These are phyloP conservation scores for Octomys mimax DNA, from an alignment of 2,797 vertebrate species.

Conservation along the genomic window DNA sequence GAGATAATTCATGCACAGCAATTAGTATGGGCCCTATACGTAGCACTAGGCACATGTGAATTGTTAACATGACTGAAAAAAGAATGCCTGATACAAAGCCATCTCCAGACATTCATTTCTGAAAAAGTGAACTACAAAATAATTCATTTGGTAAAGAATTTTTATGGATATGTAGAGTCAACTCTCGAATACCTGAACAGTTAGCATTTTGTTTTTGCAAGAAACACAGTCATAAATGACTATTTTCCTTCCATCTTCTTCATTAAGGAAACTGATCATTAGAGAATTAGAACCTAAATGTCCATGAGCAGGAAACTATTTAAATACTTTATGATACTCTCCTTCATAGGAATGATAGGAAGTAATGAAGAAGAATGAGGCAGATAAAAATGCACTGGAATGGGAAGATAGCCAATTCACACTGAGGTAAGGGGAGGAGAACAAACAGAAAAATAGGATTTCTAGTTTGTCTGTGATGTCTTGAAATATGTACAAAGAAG, in stretches of 20 bases:
- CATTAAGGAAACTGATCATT: slow-evolving; percentile 39
- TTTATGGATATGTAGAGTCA: not conserved
- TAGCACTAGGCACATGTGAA: not conserved
- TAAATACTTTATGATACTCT: slow-evolving; percentile 33
- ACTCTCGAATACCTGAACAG: slow-evolving; percentile 16
- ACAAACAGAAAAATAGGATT: not conserved
- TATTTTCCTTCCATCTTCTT: slow-evolving; percentile 5
- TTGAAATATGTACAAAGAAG: slow-evolving; percentile 15
- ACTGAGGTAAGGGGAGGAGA: not conserved
- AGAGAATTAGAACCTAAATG: slow-evolving; percentile 53
- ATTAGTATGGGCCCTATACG: not conserved
- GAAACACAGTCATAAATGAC: not conserved
- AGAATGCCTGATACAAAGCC: not conserved
- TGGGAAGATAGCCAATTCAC: not conserved
- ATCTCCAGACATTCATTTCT: slow-evolving; percentile 6
- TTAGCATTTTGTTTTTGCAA: slow-evolving; percentile 10
- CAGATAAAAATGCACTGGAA: not conserved
- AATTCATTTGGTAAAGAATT: not conserved
- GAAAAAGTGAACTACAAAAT: slow-evolving; percentile 18
- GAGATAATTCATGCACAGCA: slow-evolving; percentile 7
- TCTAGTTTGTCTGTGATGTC: not conserved
- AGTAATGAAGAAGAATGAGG: slow-evolving; percentile 24
- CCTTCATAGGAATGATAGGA: not conserved
- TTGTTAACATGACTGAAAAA: slow-evolving; percentile 47
- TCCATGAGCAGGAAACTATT: slow-evolving; percentile 23